phyloP scores from a whole-genome alignment of 1,140 invertebrate genomes.

The Diuraphis noxia region DNA sequence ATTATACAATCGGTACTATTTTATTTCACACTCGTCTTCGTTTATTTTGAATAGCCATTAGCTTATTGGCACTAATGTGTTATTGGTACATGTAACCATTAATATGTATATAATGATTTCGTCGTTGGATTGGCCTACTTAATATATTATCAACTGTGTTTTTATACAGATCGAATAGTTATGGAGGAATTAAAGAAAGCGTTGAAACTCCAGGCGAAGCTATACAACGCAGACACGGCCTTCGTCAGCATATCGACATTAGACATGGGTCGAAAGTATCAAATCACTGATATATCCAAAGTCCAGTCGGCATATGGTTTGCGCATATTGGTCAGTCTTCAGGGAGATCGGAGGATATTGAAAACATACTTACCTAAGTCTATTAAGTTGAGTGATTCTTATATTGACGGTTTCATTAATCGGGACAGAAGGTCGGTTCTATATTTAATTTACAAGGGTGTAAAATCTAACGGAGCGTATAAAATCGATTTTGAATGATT shows the following conservation, averaged over 20 bases:
- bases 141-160: neutral
- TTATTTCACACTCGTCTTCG: neutral
- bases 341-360: neutral
- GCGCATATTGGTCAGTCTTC: neutral
- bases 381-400: neutral
- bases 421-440: neutral
- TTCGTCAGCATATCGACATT: neutral
- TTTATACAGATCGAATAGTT: neutral
- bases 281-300: neutral
- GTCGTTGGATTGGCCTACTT: neutral
- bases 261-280: neutral
- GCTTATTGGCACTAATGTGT: neutral
- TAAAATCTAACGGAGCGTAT: neutral
- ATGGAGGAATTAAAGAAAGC: neutral
- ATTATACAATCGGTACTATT: neutral
- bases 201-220: neutral
- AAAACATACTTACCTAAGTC: neutral
- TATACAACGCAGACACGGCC: neutral
- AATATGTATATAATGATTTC: neutral
- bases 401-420: neutral
- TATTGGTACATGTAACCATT: neutral
- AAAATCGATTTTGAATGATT: constrained; percentile 3
- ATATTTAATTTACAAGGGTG: neutral
- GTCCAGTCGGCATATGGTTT: neutral
- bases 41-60: neutral